Evolutionary conservation across 1,140 invertebrate species (phyloP).

Genomic region (Drosophila sproati): DNA sequence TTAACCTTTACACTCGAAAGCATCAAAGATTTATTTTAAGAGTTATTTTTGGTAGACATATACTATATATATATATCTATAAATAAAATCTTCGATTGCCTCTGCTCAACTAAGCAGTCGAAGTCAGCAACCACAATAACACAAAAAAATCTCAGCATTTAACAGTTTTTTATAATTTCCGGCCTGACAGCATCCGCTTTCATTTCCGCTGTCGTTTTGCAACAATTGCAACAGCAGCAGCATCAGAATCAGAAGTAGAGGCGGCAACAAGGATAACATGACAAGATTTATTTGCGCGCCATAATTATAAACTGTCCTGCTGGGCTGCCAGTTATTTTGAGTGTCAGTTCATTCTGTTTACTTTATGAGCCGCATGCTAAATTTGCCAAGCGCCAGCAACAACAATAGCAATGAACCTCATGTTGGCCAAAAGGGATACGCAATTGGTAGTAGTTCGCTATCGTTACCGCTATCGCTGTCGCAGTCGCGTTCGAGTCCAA

Average conservation of each 20-base stretch:
- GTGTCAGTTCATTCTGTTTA: constrained; percentile 74
- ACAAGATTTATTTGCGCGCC: constrained; percentile 51
- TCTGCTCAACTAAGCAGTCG: background rate
- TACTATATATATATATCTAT: too few relatives aligned
- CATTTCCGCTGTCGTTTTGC: constrained; percentile 66
- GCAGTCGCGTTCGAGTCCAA: constrained; percentile 26
- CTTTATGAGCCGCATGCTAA: constrained; percentile 64
- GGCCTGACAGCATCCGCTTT: constrained; percentile 47
- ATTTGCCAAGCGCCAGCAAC: constrained; percentile 42
- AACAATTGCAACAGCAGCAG: constrained; percentile 30
- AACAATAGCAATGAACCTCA: constrained; percentile 22
- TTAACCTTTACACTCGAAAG: background rate
- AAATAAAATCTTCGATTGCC: constrained; percentile 6
- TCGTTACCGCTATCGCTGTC: background rate
- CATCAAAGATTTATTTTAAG: constrained; percentile 1
- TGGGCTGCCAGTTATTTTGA: constrained; percentile 61
- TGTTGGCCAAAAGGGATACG: constrained; percentile 36
- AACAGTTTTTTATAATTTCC: constrained; percentile 64
- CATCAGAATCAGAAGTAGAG: background rate
- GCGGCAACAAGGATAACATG: constrained; percentile 27
- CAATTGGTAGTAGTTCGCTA: constrained; percentile 20
- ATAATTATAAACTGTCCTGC: constrained; percentile 74
- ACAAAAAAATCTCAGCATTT: constrained; percentile 35
- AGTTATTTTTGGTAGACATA: background rate
- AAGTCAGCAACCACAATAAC: constrained; percentile 10